A percentile compares a stretch with the other conserved stretches of the same genome.
phyloP scores from a whole-genome alignment of 2,888 invertebrate genomes.

The Zaprionus lineosus region DNA sequence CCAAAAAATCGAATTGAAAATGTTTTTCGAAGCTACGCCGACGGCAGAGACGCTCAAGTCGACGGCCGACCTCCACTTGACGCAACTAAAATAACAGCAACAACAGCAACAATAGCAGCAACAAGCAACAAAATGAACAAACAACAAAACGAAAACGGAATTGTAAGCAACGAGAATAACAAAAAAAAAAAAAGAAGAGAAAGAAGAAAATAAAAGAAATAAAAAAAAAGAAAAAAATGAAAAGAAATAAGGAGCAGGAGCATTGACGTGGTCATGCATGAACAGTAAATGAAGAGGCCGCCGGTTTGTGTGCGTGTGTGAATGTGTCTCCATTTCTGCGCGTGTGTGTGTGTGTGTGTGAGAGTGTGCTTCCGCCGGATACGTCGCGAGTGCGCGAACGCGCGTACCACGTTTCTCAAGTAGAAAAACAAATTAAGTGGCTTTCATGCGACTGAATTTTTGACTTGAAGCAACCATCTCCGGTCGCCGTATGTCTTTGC shows the following conservation, averaged over 20 bases:
- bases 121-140: background rate
- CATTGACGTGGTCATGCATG: slow-evolving; percentile 67
- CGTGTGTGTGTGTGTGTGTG: slow-evolving; percentile 17
- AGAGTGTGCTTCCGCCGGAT: slow-evolving; percentile 53
- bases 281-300: slow-evolving; percentile 52
- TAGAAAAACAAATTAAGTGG: slow-evolving; percentile 59
- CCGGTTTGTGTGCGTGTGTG: slow-evolving; percentile 3
- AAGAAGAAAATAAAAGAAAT: no score
- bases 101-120: background rate
- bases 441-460: slow-evolving; percentile 53
- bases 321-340: slow-evolving; percentile 5
- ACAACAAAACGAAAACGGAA: slow-evolving; percentile 55
- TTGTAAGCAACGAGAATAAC: slow-evolving; percentile 52
- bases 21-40: slow-evolving; percentile 43
- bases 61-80: slow-evolving; percentile 41
- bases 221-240: no score
- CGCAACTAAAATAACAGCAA: slow-evolving; percentile 26
- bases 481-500: slow-evolving; percentile 1
- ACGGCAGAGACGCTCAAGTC: slow-evolving; percentile 24
- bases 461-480: slow-evolving; percentile 33
- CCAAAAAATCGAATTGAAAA: slow-evolving; percentile 63
- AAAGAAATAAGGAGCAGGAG: slow-evolving; percentile 52
- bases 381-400: slow-evolving; percentile 53
- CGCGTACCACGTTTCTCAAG: slow-evolving; percentile 29
- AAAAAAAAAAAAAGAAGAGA: no score